Evolutionary conservation across 1,140 invertebrate species (phyloP).

Genomic region (Drosophila neocordata): DNA sequence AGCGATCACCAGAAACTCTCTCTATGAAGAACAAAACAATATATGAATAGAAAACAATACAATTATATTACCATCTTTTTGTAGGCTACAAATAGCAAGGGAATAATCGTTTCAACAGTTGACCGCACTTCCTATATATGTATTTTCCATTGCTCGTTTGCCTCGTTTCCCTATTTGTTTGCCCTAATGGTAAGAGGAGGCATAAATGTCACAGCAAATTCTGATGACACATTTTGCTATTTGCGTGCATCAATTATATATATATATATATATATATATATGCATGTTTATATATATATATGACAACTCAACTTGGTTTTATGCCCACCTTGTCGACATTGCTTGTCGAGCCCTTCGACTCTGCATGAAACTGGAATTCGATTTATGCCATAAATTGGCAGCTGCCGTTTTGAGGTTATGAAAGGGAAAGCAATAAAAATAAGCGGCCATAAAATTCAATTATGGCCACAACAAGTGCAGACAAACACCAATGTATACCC

Average conservation of each 20-base stretch:
- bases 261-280: slow-evolving; percentile 29
- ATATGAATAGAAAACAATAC: not conserved
- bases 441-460: slow-evolving; percentile 80
- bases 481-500: slow-evolving; percentile 39
- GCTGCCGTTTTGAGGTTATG: slow-evolving; percentile 40
- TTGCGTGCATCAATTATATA: slow-evolving; percentile 77
- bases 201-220: slow-evolving; percentile 40
- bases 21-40: not conserved
- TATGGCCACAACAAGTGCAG: slow-evolving; percentile 78
- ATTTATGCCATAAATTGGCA: slow-evolving; percentile 78
- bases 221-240: slow-evolving; percentile 70
- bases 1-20: slow-evolving; percentile 25
- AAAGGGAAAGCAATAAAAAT: slow-evolving; percentile 66
- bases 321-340: not conserved
- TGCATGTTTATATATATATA: slow-evolving; percentile 33
- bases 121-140: slow-evolving; percentile 33
- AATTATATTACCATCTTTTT: not conserved
- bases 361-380: slow-evolving; percentile 41
- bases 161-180: slow-evolving; percentile 8
- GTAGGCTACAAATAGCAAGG: slow-evolving; percentile 8
- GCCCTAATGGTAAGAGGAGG: slow-evolving; percentile 22
- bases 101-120: slow-evolving; percentile 33
- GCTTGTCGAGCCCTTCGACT: slow-evolving; percentile 14
- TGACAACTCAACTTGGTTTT: slow-evolving; percentile 14
- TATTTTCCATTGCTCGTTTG: no score